Base-by-base conservation (phyloP, 2,113 vertebrate genomes). In the Pontoporia blainvillei region DNA sequence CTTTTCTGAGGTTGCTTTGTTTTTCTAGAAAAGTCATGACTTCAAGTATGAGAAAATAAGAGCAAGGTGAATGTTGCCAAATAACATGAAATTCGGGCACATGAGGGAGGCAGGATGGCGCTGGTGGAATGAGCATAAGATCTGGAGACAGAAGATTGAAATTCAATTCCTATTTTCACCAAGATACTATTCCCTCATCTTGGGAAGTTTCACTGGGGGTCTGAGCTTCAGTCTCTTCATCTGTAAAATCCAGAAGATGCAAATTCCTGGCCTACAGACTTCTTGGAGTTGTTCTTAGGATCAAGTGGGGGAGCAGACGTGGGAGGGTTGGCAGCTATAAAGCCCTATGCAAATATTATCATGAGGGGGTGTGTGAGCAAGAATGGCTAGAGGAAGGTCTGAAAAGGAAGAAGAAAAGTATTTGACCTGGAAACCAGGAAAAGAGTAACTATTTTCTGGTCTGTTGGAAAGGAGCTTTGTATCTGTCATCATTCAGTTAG, bases 391-490 rank as follows among this genome's bases (percentile, higher is more conserved):
- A 89, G 94, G 78, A 75, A 79, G 75, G 72, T 36, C 62, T 75
- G 59, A 66, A 64, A 76, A 29, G 36, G 49, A 61, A 79, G 62
- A 52, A 72, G 73, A 61, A 72, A 93, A 95, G 82, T 90, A 78
- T 96, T 83, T 95, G 91, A 81, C 57, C 69, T 92, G 75, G 93
- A 97, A 95, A 72, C 41, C 85, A 88, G 76, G 72, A 79, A 90
- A 95, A 96, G 81, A 82, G 62, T 52, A 46, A 90, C 36, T 85
- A 86, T 95, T 94, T 93, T 88, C 79, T 64, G 49, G 36, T 75
- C 44, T 75, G 6, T 93, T 69, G 61, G 82, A 95, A 93, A 94
- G 90, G 41, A n/a, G 11, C 61, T 92, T 91, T 87, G 41, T 81
- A 57, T 62, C 87, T 86, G 61, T 62, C 39, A 39, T 46, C 49